These are phyloP conservation scores for Periplaneta americana DNA, from an alignment of 1,140 invertebrate species.

Conservation along the genomic window DNA sequence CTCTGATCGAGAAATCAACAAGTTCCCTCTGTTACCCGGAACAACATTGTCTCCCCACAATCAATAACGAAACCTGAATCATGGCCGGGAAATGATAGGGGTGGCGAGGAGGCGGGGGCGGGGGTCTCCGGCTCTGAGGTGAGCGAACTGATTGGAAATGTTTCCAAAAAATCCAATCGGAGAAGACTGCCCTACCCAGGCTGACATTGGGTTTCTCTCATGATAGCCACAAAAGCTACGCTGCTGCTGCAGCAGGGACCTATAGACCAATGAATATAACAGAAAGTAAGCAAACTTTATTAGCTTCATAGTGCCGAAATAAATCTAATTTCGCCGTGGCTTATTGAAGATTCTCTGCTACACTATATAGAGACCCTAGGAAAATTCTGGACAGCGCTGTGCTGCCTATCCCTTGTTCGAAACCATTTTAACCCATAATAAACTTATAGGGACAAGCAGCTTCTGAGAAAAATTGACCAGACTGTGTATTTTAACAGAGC, in stretches of 20 bases:
- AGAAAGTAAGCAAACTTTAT: not conserved
- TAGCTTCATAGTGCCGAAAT: not conserved
- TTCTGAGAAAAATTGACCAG: not conserved
- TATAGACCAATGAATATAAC: not conserved
- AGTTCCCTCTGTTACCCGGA: too few species aligned
- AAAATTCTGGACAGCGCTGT: not conserved
- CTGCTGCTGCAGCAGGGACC: not conserved
- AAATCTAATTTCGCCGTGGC: not conserved
- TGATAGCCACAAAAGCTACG: not conserved
- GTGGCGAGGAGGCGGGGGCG: too few species aligned
- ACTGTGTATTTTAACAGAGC: not conserved
- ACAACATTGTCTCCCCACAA: not conserved
- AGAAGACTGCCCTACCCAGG: not conserved
- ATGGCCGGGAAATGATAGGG: not conserved
- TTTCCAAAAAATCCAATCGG: not conserved
- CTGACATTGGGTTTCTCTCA: too few species aligned
- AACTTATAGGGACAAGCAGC: not conserved
- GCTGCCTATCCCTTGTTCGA: not conserved
- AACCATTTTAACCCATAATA: not conserved
- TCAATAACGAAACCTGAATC: not conserved
- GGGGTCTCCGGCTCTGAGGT: not conserved
- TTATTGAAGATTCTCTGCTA: not conserved
- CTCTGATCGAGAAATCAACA: not conserved
- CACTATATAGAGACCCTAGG: not conserved
- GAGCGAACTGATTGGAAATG: not conserved